Base-by-base conservation (phyloP, 2,113 vertebrate species). In the Struthidea cinerea region DNA sequence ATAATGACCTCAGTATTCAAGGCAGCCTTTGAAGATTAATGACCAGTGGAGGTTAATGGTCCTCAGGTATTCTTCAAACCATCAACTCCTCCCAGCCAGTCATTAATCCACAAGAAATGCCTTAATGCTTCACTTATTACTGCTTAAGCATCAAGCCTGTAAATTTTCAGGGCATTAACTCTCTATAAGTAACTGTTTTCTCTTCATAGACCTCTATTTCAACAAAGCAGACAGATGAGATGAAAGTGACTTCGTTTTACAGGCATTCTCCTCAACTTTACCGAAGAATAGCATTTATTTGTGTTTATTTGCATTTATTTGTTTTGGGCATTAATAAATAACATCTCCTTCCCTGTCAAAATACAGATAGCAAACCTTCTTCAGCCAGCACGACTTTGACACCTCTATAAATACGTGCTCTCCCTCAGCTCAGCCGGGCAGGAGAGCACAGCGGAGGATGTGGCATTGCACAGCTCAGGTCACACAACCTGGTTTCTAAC, bases 101-200 rank as follows among this genome's bases (percentile, higher is more conserved):
- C 95, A 97, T 97, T 95, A 97, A 97, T 97, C 86, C 94, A 83
- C 63, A 84, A 83, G 86, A 97, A 97, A 96, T 82, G 84, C 88
- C 71, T 95, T 94, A 95, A 93, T 85, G 90, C 91, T 94, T 92
- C 96, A 94, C 93, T 96, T 96, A 93, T 19, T 96, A 88, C 93
- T 90, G 86, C 90, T 97, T 97, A 96, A 94, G 81, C 84, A 88
- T 82, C 91, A 90, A 80, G 81, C 75, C 75, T 94, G 71, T 92
- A 94, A 89, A 93, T 96, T 94, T 96, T 73, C 75, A 83, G 35
- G 75, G 77, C 78, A 92, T 77, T 96, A 96, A 88, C 92, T 95
- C 91, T 97, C 63, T 65, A 90, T 90, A 97, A 92, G 75, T 73
- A 97, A 95, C 86, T 70, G 93, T 84, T 92, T 79, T 57, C 85